These are phyloP conservation scores for Dendrolimus kikuchii DNA, from an alignment of 1,140 invertebrate genomes.

Conservation along the genomic window DNA sequence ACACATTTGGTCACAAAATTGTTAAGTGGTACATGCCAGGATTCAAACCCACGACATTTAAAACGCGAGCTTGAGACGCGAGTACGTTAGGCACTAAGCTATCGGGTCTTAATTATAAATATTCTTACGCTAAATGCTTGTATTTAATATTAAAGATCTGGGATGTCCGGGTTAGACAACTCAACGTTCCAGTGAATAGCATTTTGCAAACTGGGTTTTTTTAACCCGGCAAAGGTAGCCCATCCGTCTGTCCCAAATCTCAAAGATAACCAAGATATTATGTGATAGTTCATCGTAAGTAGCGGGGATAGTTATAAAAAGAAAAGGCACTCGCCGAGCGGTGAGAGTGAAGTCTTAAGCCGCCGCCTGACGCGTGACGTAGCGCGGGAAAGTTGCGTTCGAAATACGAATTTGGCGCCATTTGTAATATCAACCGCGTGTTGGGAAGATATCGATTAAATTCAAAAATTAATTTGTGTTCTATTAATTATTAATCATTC, in stretches of 20 bases:
- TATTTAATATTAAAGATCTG: too few species aligned
- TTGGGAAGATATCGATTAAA: conserved; percentile 3
- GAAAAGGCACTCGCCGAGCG: conserved; percentile 47
- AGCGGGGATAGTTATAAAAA: conserved; percentile 64
- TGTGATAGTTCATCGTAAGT: conserved; percentile 48
- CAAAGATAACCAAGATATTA: conserved; percentile 49
- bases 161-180: not conserved
- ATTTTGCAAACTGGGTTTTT: not conserved
- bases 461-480: conserved; percentile 3
- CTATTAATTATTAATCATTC: conserved; percentile 22
- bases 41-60: too few species aligned
- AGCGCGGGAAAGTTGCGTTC: conserved; percentile 46
- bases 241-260: conserved; percentile 27
- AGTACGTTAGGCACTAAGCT: too few species aligned
- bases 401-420: conserved; percentile 37
- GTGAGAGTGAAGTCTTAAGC: conserved; percentile 54
- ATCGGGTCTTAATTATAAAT: too few species aligned
- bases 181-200: not conserved
- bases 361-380: conserved; percentile 32
- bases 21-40: too few species aligned
- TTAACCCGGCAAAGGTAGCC: not conserved
- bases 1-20: too few species aligned
- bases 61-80: too few species aligned
- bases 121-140: too few species aligned
- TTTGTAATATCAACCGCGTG: conserved; percentile 8